Evolutionary conservation across 2,113 vertebrate genomes (phyloP).

Genomic region (Perca schrenkii): DNA sequence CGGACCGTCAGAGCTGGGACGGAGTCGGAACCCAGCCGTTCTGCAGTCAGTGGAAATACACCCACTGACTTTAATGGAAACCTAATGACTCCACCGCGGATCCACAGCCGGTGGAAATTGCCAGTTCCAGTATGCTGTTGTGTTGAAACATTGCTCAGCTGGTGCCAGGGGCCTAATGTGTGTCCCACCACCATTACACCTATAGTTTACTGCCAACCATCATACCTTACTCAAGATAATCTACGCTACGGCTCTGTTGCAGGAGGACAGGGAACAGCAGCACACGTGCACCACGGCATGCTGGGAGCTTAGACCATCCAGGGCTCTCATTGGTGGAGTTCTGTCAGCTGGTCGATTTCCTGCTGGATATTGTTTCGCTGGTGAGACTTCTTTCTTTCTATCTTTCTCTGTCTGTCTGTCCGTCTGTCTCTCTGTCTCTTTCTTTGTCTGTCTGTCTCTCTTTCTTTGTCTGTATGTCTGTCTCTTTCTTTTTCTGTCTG

Average conservation of each 20-base stretch:
- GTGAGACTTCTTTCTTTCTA: constrained; percentile 83
- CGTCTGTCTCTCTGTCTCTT: neutral
- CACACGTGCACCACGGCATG: constrained; percentile 79
- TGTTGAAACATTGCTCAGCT: neutral
- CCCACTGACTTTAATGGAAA: no score
- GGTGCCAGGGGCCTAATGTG: neutral
- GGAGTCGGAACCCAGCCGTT: no score
- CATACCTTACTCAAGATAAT: neutral
- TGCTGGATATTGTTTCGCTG: constrained; percentile 99
- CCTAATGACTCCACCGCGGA: no score
- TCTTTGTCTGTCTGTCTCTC: fast-evolving
- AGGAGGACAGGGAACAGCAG: constrained; percentile 90
- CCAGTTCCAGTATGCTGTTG: neutral
- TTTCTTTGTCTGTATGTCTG: neutral
- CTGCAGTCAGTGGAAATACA: no score
- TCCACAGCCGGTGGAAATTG: no score
- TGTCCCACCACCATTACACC: neutral
- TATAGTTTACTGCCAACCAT: neutral
- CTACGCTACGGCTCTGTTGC: constrained; percentile 22
- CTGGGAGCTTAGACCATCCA: constrained; percentile 82
- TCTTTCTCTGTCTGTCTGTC: neutral
- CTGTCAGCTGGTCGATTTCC: constrained; percentile 97
- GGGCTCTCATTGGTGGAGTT: constrained; percentile 93
- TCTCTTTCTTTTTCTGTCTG: neutral
- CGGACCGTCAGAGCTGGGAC: no score